Evolutionary conservation across 2,888 invertebrate species (phyloP).

Genomic region (Ectemnius lituratus): DNA sequence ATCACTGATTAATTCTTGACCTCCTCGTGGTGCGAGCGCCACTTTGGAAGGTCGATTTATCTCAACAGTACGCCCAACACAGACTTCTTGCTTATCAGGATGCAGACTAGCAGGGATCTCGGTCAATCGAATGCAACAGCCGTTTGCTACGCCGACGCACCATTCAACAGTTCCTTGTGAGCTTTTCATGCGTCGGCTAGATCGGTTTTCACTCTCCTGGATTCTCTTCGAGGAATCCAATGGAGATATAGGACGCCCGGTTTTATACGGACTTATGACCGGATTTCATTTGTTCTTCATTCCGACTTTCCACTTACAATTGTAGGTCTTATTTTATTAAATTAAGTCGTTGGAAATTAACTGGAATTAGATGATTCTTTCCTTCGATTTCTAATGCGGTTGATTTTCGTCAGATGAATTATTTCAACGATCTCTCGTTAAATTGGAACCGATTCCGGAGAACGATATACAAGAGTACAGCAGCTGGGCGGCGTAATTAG

Average conservation of each 20-base stretch:
- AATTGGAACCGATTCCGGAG: too few relatives aligned
- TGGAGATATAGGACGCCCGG: neutral
- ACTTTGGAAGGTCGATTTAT: neutral
- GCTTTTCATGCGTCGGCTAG: neutral
- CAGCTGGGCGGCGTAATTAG: too few relatives aligned
- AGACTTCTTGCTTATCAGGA: neutral
- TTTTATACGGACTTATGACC: neutral
- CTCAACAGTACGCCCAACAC: neutral
- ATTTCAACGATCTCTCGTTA: too few relatives aligned
- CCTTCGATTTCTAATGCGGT: too few relatives aligned
- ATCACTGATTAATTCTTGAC: too few relatives aligned
- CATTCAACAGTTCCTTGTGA: neutral
- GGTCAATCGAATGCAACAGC: slow-evolving; percentile 6
- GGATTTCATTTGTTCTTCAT: too few relatives aligned
- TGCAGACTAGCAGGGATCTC: neutral
- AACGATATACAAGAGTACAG: too few relatives aligned
- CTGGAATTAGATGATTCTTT: too few relatives aligned
- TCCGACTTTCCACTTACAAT: too few relatives aligned
- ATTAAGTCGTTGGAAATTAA: too few relatives aligned
- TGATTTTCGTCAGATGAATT: too few relatives aligned
- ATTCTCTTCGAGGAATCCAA: neutral
- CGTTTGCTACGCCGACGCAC: neutral
- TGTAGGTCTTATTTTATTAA: too few relatives aligned
- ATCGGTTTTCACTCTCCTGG: slow-evolving; percentile 15
- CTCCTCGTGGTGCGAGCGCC: neutral